Conservation (phyloP, 1,140 invertebrate species). For the Drosophila parabipectinata region DNA sequence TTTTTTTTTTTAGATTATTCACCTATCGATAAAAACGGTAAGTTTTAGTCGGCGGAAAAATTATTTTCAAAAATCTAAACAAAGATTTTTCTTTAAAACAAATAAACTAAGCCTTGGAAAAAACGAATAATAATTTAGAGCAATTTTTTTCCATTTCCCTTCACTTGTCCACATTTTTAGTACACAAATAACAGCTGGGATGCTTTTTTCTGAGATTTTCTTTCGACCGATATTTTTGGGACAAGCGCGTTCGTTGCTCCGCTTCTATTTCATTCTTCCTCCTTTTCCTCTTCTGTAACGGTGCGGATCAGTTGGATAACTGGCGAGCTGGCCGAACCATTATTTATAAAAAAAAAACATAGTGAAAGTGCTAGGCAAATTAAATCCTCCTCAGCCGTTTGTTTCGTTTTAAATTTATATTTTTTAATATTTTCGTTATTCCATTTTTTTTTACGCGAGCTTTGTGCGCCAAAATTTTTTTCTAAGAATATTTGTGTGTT, state of each 20-base stretch:
- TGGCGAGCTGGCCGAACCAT: not conserved
- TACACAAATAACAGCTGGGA: not conserved
- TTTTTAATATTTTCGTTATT: slow-evolving; percentile 31
- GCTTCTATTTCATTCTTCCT: not conserved
- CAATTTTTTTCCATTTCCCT: no score
- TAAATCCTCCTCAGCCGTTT: slow-evolving; percentile 6
- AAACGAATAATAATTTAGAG: no score
- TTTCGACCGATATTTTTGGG: not conserved
- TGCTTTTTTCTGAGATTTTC: not conserved
- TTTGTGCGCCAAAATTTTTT: slow-evolving; percentile 5
- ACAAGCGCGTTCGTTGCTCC: slow-evolving; percentile 5
- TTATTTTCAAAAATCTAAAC: no score
- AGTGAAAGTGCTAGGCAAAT: slow-evolving; percentile 6
- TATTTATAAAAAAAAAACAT: slow-evolving; percentile 17
- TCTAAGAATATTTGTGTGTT: slow-evolving; percentile 32
- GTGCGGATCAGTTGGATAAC: slow-evolving; percentile 1
- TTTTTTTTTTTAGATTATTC: not conserved
- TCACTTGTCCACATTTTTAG: not conserved
- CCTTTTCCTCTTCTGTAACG: slow-evolving; percentile 2
- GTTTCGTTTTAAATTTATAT: slow-evolving; percentile 24
- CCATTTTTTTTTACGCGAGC: slow-evolving; percentile 1
- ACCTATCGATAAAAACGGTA: not conserved
- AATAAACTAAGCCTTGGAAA: no score
- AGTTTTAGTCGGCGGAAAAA: no score
- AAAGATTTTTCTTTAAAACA: no score